phyloP scores from a whole-genome alignment of 2,888 invertebrate genomes.

The Trachelus troglodyta region DNA sequence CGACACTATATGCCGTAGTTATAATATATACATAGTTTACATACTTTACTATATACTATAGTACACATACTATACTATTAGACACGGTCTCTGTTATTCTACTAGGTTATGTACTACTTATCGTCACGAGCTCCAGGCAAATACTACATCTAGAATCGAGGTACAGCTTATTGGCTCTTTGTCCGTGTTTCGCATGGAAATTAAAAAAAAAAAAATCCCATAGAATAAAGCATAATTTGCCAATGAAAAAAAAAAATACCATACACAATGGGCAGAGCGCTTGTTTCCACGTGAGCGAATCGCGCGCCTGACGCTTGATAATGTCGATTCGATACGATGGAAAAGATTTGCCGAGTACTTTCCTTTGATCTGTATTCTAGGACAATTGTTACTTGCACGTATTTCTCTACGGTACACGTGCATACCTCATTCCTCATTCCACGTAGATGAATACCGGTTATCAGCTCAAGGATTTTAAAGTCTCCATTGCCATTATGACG shows the following conservation, averaged over 20 bases:
- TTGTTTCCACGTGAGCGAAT: constrained; percentile 25
- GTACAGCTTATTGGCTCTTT: constrained; percentile 26
- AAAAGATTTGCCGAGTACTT: background rate
- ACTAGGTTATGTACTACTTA: constrained; percentile 28
- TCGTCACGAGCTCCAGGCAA: constrained; percentile 31
- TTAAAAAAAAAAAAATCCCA: constrained; percentile 11
- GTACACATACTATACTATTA: background rate
- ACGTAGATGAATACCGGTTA: too few species aligned
- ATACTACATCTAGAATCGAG: constrained; percentile 20
- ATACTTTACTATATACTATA: background rate
- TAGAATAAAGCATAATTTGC: constrained; percentile 19
- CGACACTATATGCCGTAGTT: background rate
- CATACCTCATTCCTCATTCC: too few species aligned
- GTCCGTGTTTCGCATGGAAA: constrained; percentile 11
- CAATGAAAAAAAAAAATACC: constrained; percentile 23
- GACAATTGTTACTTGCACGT: too few species aligned
- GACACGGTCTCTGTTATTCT: background rate
- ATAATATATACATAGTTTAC: too few species aligned
- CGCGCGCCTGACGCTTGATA: background rate
- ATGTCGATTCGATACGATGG: too few species aligned
- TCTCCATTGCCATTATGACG: too few species aligned
- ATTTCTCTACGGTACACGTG: too few species aligned
- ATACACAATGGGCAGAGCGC: constrained; percentile 29
- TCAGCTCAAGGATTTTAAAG: too few species aligned
- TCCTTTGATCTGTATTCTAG: background rate